Base-by-base conservation (phyloP, 2,113 vertebrate species). In the Pomatostomus ruficeps region DNA sequence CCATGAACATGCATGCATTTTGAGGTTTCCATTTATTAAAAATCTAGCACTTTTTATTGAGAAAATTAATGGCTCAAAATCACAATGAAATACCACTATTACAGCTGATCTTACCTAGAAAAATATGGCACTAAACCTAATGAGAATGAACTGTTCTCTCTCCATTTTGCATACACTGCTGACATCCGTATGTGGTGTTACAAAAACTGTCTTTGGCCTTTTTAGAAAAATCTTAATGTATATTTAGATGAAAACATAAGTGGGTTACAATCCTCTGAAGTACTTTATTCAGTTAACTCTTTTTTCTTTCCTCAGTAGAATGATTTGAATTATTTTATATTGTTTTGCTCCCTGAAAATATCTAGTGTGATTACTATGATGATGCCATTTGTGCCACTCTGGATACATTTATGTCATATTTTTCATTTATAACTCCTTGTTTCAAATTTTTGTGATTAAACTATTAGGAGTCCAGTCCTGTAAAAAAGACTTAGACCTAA, bases 211-310 rank as follows among this genome's bases (percentile, higher is more conserved):
- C 88, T 94, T 89, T 95, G 91, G 93, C 49, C 92, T 96, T 97
- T 94, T 88, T 89, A 96, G 96, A 95, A 96, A 96, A 97, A 95
- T 81, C 70, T 91, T 97, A 96, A 97, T 96, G 95, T 93, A 85
- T 94, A 96, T 96, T 96, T 96, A 96, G 97, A 97, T 96, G 96
- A 97, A 97, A 97, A 97, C 96, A 96, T 96, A 97, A 97, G 96
- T 96, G 96, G 77, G 80, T 90, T 96, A 94, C 92, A 96, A 94
- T 93, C 88, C 91, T 96, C 96, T 92, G 85, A 97, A 96, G 96
- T 95, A 91, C 96, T 96, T 97, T 94, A 95, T 96, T 96, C 96
- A 97, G 97, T 97, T 97, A 97, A 96, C 91, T 97, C 94, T 96
- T 97, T 96, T 97, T 96, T 70, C 81, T 85, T 93, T 91, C 52